Conservation (phyloP, 2,113 vertebrate genomes). For the Hippoglossus stenolepis region DNA sequence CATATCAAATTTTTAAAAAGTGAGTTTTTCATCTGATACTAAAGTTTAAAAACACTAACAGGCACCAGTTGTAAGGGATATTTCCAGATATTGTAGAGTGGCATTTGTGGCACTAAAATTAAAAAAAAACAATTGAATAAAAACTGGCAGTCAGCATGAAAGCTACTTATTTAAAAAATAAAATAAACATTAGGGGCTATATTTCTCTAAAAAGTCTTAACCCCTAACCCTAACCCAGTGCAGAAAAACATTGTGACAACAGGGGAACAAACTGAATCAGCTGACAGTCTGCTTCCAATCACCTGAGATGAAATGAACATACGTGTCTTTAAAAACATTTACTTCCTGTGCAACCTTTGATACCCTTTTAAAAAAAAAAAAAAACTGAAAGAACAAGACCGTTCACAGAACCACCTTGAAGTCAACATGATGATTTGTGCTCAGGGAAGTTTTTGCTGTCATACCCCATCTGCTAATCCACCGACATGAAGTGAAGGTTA, state of each 20-base stretch:
- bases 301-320: not conserved
- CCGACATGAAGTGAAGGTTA: not conserved
- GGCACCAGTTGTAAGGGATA: constrained; percentile 23
- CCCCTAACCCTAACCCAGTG: no score
- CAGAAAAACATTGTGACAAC: not conserved
- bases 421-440: not conserved
- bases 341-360: constrained; percentile 5
- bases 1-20: not conserved
- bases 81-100: constrained; percentile 26
- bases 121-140: not conserved
- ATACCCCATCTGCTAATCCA: constrained; percentile 7
- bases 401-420: not conserved
- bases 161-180: constrained; percentile 19
- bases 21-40: not conserved
- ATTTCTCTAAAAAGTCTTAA: not conserved
- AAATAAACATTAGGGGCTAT: not conserved
- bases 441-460: not conserved
- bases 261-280: not conserved
- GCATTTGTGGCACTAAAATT: constrained; percentile 2
- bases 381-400: not conserved
- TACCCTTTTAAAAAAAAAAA: not conserved
- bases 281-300: not conserved
- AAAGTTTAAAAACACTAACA: constrained; percentile 36
- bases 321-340: not conserved
- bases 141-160: constrained; percentile 2